Conservation (phyloP, 1,140 invertebrate genomes). For the Cherax quadricarinatus region DNA sequence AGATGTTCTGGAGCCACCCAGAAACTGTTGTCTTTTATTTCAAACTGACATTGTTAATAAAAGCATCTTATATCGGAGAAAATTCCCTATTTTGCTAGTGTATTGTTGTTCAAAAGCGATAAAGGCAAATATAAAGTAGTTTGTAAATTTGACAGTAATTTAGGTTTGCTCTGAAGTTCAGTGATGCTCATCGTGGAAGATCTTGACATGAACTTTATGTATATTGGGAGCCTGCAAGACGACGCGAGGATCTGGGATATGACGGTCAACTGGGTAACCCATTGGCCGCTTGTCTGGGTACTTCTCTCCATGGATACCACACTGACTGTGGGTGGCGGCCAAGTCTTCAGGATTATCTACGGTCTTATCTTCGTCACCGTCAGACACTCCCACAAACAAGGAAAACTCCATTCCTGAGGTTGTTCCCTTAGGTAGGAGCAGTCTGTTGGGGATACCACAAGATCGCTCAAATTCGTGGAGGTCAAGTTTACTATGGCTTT, state of each 20-base stretch:
- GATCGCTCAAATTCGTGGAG: conserved; percentile 77
- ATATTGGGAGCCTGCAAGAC: background rate
- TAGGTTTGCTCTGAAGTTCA: background rate
- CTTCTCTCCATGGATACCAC: conserved; percentile 20
- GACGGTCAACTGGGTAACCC: background rate
- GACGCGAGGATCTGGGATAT: background rate
- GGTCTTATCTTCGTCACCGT: conserved; percentile 75
- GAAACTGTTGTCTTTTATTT: too few species aligned
- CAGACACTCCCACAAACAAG: conserved; percentile 77
- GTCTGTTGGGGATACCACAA: conserved; percentile 81
- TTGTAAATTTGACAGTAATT: too few species aligned
- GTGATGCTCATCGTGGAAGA: conserved; percentile 12
- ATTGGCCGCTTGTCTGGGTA: conserved; percentile 27
- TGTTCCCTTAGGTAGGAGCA: conserved; percentile 80
- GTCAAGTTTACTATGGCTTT: conserved; percentile 76
- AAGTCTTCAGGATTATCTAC: background rate
- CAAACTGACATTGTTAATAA: too few species aligned
- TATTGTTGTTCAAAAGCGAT: too few species aligned
- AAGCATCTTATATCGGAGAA: too few species aligned
- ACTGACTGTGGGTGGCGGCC: conserved; percentile 22
- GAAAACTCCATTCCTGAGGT: conserved; percentile 77
- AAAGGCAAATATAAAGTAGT: too few species aligned
- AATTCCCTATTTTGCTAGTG: too few species aligned
- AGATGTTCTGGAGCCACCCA: too few species aligned
- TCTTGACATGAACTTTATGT: background rate